Evolutionary conservation across 1,140 invertebrate species (phyloP).

Genomic region (Melanaphis sacchari): DNA sequence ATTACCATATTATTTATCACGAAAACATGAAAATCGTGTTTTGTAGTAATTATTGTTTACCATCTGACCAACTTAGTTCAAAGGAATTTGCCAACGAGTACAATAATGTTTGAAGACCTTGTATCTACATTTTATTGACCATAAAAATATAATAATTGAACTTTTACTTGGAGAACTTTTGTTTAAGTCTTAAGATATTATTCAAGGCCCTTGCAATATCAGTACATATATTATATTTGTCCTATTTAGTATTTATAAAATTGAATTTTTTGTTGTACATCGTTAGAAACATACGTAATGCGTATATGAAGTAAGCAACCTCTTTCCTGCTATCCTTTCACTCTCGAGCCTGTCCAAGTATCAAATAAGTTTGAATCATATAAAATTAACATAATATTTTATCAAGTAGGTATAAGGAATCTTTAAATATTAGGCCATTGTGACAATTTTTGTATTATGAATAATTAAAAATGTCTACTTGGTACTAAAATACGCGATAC

Average conservation of each 20-base stretch:
- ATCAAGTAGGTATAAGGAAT: not conserved
- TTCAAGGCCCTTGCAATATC: not conserved
- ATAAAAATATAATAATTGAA: constrained; percentile 1
- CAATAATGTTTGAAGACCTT: not conserved
- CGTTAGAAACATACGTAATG: not conserved
- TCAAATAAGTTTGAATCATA: not conserved
- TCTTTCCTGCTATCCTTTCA: not conserved
- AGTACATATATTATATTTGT: not conserved
- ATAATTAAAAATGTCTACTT: not conserved
- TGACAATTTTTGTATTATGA: not conserved
- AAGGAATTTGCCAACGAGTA: not conserved
- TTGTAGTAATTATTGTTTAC: not conserved
- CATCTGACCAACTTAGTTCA: not conserved
- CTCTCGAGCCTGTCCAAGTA: not conserved
- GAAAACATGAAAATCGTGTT: not conserved
- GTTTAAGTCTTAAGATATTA: not conserved
- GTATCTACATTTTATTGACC: not conserved
- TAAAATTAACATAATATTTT: not conserved
- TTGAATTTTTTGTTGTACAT: not conserved
- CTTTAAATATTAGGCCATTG: not conserved
- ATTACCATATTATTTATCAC: not conserved
- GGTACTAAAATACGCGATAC: no score
- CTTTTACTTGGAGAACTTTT: not conserved
- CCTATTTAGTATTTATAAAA: not conserved
- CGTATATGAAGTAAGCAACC: not conserved